Percentiles rank a stretch among this genome's conserved stretches.
Conservation (phyloP, 2,797 vertebrate species). For the Oreonectes daqikongensis region DNA sequence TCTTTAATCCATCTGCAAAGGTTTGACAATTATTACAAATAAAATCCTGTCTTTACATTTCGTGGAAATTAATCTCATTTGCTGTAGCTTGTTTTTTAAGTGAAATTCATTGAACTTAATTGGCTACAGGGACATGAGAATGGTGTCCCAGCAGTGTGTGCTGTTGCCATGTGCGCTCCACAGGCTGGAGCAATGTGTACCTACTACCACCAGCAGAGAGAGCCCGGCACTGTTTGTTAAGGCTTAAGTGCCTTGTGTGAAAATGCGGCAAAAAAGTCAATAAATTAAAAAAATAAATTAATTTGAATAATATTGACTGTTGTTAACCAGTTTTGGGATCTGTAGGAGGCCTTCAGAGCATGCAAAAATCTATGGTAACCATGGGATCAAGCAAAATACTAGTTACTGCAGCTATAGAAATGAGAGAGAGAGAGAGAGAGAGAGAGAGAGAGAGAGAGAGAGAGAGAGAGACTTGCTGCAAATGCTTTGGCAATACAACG, state of each 20-base stretch:
- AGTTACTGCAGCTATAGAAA: neutral
- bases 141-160: neutral
- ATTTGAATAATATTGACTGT: constrained; percentile 10
- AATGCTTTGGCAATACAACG: too few species aligned
- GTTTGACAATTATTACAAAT: constrained; percentile 18
- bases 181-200: neutral
- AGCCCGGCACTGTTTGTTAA: constrained; percentile 1
- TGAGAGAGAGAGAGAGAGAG: neutral
- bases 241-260: neutral
- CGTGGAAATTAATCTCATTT: constrained; percentile 23
- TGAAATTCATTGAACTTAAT: constrained; percentile 1
- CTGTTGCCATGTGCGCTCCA: neutral
- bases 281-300: neutral
- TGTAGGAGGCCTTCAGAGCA: neutral
- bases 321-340: neutral
- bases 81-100: neutral
- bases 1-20: constrained; percentile 18
- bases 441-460: constrained; percentile 3
- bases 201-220: constrained; percentile 5
- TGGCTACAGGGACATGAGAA: neutral
- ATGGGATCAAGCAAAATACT: neutral
- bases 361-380: neutral
- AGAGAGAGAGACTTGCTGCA: neutral
- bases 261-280: neutral
- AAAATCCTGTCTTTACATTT: constrained; percentile 3